Evolutionary conservation across 2,113 vertebrate species (phyloP), one percentile per base, ranked within the genome.

Genomic region (Callionymus lyra): DNA sequence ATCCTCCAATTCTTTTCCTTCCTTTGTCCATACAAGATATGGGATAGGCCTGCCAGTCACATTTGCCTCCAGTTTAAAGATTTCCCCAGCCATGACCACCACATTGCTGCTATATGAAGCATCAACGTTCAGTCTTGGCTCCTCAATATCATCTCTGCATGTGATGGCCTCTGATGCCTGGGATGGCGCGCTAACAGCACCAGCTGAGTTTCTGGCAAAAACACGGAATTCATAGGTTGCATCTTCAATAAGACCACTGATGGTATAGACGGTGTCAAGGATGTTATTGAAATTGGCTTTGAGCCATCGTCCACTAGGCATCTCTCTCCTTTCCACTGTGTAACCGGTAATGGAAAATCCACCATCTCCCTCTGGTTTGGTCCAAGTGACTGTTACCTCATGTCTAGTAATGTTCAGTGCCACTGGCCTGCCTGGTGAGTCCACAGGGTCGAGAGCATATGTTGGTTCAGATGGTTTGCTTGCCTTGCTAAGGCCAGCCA

Each of bases 221-320:
- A 99, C 88, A 51, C 90, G 92, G 87, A 99, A 97, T 77, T 99
- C 93, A 79, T 99, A 99, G 17, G 86, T 87, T 34, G 86, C 77
- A 69, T 97, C 92, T 86, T 99, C 95, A 35, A 69, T 95, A 35
- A 99, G 83, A 47, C 95, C 95, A 56, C 92, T 99, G 49, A 99
- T 90, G 60, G 93, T 97, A 70, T 94, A 99, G 50, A 85, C 86
- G 46, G 92, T 99, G 68, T 96, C 93, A 15, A 88, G 70, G 59
- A 99, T 94, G 74, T 98, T 99, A 75, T 92, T 89, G 54, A 98
- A 99, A 73, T 97, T 99, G 68, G 93, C 91, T 70, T 97, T 99
- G 16, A 98, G 87, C 95, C 95, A 99, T 34, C 94, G 90, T 42
- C 94, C 95, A 64, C 83, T 91, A 43, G 95, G 94, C 67, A 95